Conservation (phyloP, 1,140 invertebrate species). For the Drosophila oshimai region DNA sequence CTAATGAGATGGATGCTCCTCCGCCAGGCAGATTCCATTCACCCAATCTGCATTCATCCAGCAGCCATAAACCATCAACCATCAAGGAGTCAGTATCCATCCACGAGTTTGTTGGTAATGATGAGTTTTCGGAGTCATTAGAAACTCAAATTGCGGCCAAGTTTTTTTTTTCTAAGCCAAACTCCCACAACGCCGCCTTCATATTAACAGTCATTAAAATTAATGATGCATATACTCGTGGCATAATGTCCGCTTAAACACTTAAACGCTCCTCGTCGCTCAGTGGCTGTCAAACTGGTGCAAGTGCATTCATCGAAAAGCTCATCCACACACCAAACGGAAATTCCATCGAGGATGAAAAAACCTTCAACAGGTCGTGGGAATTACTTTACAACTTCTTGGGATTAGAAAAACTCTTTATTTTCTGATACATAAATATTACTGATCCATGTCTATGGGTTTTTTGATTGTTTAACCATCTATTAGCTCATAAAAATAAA, state of each 20-base stretch:
- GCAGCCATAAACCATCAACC: background rate
- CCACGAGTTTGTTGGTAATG: slow-evolving; percentile 7
- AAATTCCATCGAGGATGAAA: background rate
- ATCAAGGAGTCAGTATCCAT: background rate
- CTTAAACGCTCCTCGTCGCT: no score
- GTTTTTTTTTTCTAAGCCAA: slow-evolving; percentile 28
- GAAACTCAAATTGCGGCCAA: slow-evolving; percentile 42
- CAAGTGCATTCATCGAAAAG: background rate
- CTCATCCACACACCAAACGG: no score
- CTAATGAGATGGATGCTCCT: slow-evolving; percentile 41
- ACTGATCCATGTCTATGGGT: no score
- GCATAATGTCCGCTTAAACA: background rate
- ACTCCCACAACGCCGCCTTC: slow-evolving; percentile 1
- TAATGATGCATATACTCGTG: slow-evolving; percentile 64
- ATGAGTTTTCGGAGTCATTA: slow-evolving; percentile 40
- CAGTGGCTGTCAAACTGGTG: slow-evolving; percentile 12
- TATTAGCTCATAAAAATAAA: no score
- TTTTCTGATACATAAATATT: no score
- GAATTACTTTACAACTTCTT: no score
- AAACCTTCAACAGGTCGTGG: background rate
- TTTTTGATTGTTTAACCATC: no score
- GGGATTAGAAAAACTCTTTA: no score
- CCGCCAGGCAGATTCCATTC: slow-evolving; percentile 7
- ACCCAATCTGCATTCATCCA: background rate
- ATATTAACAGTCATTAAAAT: slow-evolving; percentile 73